A percentile compares a stretch with the other conserved stretches of the same genome.
Evolutionary conservation across 2,888 invertebrate genomes (phyloP).

Genomic region (Prosopocoilus inquinatus): DNA sequence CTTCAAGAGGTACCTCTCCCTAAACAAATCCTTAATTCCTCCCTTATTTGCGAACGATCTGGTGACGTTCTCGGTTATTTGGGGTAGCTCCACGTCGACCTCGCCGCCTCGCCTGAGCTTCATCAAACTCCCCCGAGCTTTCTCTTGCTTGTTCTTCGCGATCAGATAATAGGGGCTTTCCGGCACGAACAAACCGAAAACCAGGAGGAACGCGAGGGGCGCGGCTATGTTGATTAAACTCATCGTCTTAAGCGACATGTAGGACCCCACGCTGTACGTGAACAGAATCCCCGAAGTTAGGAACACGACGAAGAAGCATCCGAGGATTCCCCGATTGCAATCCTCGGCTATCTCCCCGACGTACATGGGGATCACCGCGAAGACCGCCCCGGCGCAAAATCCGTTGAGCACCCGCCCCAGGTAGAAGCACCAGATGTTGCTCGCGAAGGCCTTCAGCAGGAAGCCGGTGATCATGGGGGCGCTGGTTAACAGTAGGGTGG

Average conservation of each 20-base stretch:
- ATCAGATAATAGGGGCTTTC: slow-evolving; percentile 74
- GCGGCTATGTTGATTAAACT: slow-evolving; percentile 63
- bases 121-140: slow-evolving; percentile 64
- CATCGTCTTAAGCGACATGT: slow-evolving; percentile 61
- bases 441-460: slow-evolving; percentile 20
- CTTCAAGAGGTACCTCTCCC: slow-evolving; percentile 42
- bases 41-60: slow-evolving; percentile 31
- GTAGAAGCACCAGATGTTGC: slow-evolving; percentile 12
- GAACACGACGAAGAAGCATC: slow-evolving; percentile 68
- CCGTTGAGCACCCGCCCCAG: slow-evolving; percentile 21
- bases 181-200: slow-evolving; percentile 71
- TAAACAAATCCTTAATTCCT: slow-evolving; percentile 41
- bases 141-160: slow-evolving; percentile 55
- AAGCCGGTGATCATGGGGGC: slow-evolving; percentile 60
- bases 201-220: slow-evolving; percentile 45
- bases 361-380: slow-evolving; percentile 78
- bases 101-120: slow-evolving; percentile 64
- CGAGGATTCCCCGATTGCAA: slow-evolving; percentile 75
- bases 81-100: slow-evolving; percentile 60
- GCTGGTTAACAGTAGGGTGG: slow-evolving; percentile 60
- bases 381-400: slow-evolving; percentile 59
- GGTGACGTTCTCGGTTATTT: slow-evolving; percentile 43
- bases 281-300: slow-evolving; percentile 65
- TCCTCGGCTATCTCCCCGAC: slow-evolving; percentile 81
- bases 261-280: slow-evolving; percentile 69